These are phyloP conservation scores for Lasioglossum lativentre DNA, from an alignment of 2,888 invertebrate genomes.

Conservation along the genomic window DNA sequence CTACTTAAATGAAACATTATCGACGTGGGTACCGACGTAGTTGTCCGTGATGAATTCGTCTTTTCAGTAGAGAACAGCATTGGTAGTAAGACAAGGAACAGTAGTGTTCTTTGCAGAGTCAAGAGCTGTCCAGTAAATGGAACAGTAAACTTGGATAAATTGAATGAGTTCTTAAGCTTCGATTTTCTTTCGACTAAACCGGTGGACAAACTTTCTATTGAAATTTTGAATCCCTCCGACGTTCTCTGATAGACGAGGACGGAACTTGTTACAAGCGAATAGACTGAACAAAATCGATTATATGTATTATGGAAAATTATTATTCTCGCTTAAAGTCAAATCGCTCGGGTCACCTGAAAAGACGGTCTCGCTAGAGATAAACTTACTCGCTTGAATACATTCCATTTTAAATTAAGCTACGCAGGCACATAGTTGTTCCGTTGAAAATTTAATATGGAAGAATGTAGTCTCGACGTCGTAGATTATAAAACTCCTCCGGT, in stretches of 20 bases:
- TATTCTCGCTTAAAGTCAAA: neutral
- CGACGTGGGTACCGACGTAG: neutral
- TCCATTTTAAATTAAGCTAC: neutral
- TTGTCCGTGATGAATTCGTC: slow-evolving; percentile 9
- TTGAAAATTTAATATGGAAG: slow-evolving; percentile 3
- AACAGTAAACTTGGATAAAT: slow-evolving; percentile 28
- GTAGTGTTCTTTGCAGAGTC: slow-evolving; percentile 10
- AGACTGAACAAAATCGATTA: neutral
- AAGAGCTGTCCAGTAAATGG: slow-evolving; percentile 12
- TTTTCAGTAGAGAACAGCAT: neutral
- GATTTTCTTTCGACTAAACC: neutral
- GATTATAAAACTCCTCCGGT: neutral
- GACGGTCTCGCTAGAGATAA: neutral
- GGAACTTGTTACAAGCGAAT: neutral
- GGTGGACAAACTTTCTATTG: neutral
- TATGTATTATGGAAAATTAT: neutral
- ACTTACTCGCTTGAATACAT: neutral
- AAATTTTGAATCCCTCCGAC: slow-evolving; percentile 18
- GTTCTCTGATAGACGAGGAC: neutral
- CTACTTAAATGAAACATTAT: slow-evolving; percentile 20
- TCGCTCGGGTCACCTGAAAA: neutral
- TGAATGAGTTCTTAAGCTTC: neutral
- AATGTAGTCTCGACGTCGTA: neutral
- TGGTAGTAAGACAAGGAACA: slow-evolving; percentile 7
- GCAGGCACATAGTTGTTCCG: neutral